phyloP scores from a whole-genome alignment of 2,888 invertebrate genomes.

The Gymnosoma rotundatum region DNA sequence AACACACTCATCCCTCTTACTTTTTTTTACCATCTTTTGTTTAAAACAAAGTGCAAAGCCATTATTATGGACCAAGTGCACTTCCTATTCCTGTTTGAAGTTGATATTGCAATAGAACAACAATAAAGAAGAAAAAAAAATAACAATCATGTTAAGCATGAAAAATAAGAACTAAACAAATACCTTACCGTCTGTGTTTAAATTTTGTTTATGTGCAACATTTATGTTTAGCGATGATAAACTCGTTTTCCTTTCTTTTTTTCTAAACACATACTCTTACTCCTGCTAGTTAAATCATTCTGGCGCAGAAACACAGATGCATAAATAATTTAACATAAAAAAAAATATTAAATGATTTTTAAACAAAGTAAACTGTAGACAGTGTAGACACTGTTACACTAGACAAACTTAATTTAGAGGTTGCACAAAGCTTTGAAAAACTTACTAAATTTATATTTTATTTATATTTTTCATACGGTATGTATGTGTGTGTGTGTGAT shows the following conservation, averaged over 20 bases:
- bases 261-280: no score
- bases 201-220: constrained; percentile 11
- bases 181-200: no score
- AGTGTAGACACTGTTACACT: constrained; percentile 4
- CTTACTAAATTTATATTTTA: no score
- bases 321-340: constrained; percentile 32
- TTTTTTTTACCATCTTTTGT: constrained; percentile 36
- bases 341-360: constrained; percentile 43
- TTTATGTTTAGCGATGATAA: constrained; percentile 57
- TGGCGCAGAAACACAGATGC: neutral
- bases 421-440: no score
- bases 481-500: no score
- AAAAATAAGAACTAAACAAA: constrained; percentile 8
- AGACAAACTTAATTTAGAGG: neutral
- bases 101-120: constrained; percentile 48
- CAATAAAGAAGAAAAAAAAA: constrained; percentile 30
- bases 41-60: constrained; percentile 56
- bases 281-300: neutral
- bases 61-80: constrained; percentile 63
- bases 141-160: constrained; percentile 6
- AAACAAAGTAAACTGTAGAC: neutral
- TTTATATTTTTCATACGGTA: no score
- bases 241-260: neutral
- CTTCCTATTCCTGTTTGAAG: constrained; percentile 66
- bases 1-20: constrained; percentile 55